Conservation (phyloP, 2,113 vertebrate genomes). For the Tetrao urogallus region DNA sequence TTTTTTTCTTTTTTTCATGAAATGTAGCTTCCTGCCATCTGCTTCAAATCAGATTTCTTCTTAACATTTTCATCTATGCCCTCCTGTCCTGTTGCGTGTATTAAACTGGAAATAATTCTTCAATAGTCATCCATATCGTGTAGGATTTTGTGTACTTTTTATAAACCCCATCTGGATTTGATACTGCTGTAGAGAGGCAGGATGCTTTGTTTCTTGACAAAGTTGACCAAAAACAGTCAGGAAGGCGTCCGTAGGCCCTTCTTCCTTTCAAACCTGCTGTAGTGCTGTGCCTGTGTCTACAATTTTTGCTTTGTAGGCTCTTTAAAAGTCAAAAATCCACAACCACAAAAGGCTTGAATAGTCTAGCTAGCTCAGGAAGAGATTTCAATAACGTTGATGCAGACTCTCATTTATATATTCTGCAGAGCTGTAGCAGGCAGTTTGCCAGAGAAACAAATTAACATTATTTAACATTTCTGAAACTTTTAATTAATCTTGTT, state of each 20-base stretch:
- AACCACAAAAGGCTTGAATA: neutral
- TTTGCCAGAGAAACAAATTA: slow-evolving; percentile 62
- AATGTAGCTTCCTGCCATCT: slow-evolving; percentile 75
- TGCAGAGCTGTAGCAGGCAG: neutral
- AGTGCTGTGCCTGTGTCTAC: neutral
- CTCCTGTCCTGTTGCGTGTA: slow-evolving; percentile 69
- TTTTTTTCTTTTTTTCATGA: neutral
- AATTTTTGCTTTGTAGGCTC: slow-evolving; percentile 15
- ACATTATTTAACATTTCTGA: slow-evolving; percentile 65
- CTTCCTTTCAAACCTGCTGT: slow-evolving; percentile 55
- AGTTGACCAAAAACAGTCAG: slow-evolving; percentile 22
- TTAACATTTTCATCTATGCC: slow-evolving; percentile 68
- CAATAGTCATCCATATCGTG: slow-evolving; percentile 64
- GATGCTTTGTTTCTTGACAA: slow-evolving; percentile 59
- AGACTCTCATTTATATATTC: neutral
- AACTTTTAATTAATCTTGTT: slow-evolving; percentile 71
- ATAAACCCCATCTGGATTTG: slow-evolving; percentile 67
- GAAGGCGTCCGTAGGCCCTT: slow-evolving; percentile 9
- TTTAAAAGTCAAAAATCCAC: slow-evolving; percentile 2
- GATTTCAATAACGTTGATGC: neutral
- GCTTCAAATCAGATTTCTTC: slow-evolving; percentile 74
- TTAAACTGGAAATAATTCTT: slow-evolving; percentile 75
- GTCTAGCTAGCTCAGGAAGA: neutral
- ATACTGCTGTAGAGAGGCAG: slow-evolving; percentile 40
- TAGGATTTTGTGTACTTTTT: slow-evolving; percentile 65